These are phyloP conservation scores for Ectobius pallidus DNA, from an alignment of 2,888 invertebrate species.

Conservation along the genomic window DNA sequence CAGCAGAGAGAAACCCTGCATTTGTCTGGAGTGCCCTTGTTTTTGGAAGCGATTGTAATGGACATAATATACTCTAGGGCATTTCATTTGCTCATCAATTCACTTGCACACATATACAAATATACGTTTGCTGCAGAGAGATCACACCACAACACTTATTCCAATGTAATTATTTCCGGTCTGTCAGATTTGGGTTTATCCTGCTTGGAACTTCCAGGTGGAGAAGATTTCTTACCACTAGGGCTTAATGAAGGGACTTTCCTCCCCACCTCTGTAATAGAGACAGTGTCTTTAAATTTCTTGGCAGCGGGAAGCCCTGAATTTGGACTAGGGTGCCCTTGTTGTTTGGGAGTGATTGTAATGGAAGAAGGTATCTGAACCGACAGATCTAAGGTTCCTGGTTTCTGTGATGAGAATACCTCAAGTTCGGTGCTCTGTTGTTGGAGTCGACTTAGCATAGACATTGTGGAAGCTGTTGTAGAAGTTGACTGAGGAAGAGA, in stretches of 20 bases:
- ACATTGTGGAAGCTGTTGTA: neutral
- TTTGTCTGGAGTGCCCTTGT: slow-evolving; percentile 54
- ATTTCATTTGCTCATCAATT: no score
- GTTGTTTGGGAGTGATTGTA: slow-evolving; percentile 36
- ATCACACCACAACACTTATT: no score
- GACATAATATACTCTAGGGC: no score
- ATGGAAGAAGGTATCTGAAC: slow-evolving; percentile 35
- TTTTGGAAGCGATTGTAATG: slow-evolving; percentile 36
- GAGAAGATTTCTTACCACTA: neutral
- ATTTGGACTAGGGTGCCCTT: slow-evolving; percentile 54
- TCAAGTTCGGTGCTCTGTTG: slow-evolving; percentile 18
- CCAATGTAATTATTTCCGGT: slow-evolving; percentile 43
- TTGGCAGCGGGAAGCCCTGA: neutral
- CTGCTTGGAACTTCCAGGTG: neutral
- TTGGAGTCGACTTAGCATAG: slow-evolving; percentile 21
- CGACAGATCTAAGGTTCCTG: slow-evolving; percentile 7
- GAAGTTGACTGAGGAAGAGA: slow-evolving; percentile 16
- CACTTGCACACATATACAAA: no score
- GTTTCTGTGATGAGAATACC: slow-evolving; percentile 17
- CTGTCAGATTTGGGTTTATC: slow-evolving; percentile 21
- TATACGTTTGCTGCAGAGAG: no score
- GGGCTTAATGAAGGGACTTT: neutral
- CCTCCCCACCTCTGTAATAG: slow-evolving; percentile 31
- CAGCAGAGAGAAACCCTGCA: neutral
- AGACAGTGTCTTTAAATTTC: slow-evolving; percentile 32